These are phyloP conservation scores for Galaxias olidus DNA, from an alignment of 2,797 vertebrate genomes.

Conservation along the genomic window DNA sequence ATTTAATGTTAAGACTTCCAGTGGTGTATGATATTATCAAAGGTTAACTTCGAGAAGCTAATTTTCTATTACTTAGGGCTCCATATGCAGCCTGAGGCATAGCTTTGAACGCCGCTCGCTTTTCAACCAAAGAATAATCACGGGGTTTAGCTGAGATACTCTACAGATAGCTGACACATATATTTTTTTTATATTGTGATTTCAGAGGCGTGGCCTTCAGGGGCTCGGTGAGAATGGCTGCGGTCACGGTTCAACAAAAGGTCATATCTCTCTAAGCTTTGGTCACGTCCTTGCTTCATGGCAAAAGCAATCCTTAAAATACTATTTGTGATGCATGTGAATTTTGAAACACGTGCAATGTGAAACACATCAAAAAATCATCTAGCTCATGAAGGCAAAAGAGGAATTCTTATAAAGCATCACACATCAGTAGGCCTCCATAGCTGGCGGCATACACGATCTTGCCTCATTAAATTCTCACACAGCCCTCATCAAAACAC, in stretches of 20 bases:
- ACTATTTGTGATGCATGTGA: constrained; percentile 3
- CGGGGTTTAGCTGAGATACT: constrained; percentile 41
- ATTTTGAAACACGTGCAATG: not conserved
- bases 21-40: constrained; percentile 55
- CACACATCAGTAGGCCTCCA: constrained; percentile 55
- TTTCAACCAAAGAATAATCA: constrained; percentile 59
- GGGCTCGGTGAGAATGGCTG: constrained; percentile 32
- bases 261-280: constrained; percentile 23
- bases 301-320: constrained; percentile 20
- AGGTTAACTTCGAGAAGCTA: constrained; percentile 49
- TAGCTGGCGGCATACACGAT: constrained; percentile 63
- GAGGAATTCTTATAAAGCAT: constrained; percentile 66
- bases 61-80: constrained; percentile 56
- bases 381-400: constrained; percentile 50
- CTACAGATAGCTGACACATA: constrained; percentile 43
- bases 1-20: constrained; percentile 42
- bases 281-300: not conserved
- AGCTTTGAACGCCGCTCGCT: constrained; percentile 53
- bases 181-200: constrained; percentile 48
- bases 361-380: constrained; percentile 21
- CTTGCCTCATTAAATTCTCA: constrained; percentile 76
- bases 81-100: constrained; percentile 47
- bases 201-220: constrained; percentile 13
- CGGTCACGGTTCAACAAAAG: constrained; percentile 35
- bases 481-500: constrained; percentile 70